These are phyloP conservation scores for Saimiri boliviensis DNA, from an alignment of 2,113 vertebrate species.

Conservation along the genomic window DNA sequence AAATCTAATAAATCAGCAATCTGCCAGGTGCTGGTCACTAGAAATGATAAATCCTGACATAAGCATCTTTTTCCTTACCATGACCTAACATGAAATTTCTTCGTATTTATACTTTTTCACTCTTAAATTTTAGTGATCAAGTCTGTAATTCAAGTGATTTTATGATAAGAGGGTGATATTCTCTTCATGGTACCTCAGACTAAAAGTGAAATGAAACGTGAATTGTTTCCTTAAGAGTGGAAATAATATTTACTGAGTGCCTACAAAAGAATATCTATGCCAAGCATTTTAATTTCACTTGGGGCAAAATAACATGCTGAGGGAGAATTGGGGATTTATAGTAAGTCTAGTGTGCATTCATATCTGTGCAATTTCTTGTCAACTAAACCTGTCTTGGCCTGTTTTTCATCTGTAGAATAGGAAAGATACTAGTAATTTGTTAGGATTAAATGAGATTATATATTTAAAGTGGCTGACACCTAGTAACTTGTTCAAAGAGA, in stretches of 20 bases:
- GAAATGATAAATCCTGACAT: neutral
- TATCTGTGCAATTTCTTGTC: neutral
- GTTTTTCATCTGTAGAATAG: neutral
- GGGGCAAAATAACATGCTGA: neutral
- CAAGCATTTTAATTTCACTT: neutral
- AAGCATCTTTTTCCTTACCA: neutral
- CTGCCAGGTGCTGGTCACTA: neutral
- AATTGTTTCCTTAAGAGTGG: neutral
- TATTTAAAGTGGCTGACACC: neutral
- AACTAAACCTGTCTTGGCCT: neutral
- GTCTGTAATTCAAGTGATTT: conserved; percentile 24
- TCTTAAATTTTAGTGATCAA: neutral
- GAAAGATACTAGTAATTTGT: neutral
- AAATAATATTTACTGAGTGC: neutral
- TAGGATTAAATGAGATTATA: neutral
- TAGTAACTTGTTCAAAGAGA: neutral
- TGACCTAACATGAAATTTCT: neutral
- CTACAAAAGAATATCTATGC: neutral
- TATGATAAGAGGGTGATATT: conserved; percentile 44
- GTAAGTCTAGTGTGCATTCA: neutral
- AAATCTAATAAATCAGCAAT: neutral
- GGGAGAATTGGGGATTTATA: neutral
- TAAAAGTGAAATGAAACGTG: neutral
- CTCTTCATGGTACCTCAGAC: neutral
- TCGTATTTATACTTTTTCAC: neutral